Conservation (phyloP, 2,797 vertebrate species). For the Squalus acanthias region DNA sequence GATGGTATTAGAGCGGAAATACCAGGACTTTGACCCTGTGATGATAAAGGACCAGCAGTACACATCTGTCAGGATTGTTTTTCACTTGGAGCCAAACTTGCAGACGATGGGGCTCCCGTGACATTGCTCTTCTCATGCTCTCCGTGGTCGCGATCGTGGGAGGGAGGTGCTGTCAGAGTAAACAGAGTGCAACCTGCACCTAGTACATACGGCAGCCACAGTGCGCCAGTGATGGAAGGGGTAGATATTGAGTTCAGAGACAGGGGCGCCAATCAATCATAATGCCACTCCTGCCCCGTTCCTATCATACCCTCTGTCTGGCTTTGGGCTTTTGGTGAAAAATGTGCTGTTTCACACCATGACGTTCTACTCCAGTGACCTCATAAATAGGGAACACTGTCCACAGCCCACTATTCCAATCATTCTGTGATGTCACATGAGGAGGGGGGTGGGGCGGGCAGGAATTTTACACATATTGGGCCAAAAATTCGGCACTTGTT, state of each 20-base stretch:
- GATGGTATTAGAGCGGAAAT: background rate
- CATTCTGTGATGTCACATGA: too few relatives aligned
- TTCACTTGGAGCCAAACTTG: background rate
- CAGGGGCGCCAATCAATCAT: background rate
- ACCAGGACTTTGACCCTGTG: background rate
- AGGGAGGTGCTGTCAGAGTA: background rate
- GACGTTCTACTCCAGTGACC: too few relatives aligned
- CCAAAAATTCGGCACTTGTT: too few relatives aligned
- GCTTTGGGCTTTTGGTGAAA: too few relatives aligned
- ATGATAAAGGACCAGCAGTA: background rate
- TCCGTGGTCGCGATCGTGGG: too few relatives aligned
- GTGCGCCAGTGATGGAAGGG: background rate
- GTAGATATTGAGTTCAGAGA: background rate
- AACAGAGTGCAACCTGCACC: background rate
- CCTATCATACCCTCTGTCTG: too few relatives aligned
- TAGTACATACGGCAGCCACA: background rate
- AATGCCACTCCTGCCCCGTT: background rate
- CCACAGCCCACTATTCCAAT: too few relatives aligned
- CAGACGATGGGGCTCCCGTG: background rate
- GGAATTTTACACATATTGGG: too few relatives aligned
- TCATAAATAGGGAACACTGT: too few relatives aligned
- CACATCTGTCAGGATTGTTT: too few relatives aligned
- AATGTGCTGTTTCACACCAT: too few relatives aligned
- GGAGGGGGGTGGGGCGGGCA: too few relatives aligned
- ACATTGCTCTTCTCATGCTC: background rate